Percentiles rank a stretch among this genome's conserved stretches.
Conservation (phyloP, 2,797 vertebrate genomes). For the Semaprochilodus insignis region DNA sequence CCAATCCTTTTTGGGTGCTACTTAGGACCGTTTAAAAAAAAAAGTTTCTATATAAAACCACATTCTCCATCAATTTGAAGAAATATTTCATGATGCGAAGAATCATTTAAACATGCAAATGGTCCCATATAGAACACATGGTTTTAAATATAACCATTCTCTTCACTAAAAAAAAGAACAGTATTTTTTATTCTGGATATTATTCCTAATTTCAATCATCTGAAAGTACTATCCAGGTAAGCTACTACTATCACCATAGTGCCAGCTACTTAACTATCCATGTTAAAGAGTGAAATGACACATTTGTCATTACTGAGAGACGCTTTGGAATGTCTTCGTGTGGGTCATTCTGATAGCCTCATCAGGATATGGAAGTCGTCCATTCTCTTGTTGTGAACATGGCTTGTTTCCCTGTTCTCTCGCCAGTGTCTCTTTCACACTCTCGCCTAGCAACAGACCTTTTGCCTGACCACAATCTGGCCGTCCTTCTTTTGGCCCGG, state of each 20-base stretch:
- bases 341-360: conserved; percentile 21
- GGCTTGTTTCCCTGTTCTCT: conserved; percentile 25
- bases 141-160: too few relatives aligned
- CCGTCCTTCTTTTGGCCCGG: conserved; percentile 29
- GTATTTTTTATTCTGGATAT: background rate
- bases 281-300: background rate
- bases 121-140: too few relatives aligned
- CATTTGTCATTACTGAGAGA: background rate
- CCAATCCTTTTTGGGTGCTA: too few relatives aligned
- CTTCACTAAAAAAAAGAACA: too few relatives aligned
- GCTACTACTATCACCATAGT: background rate
- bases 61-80: too few relatives aligned
- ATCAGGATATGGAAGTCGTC: conserved; percentile 28
- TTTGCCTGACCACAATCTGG: conserved; percentile 33
- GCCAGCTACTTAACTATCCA: background rate
- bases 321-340: background rate
- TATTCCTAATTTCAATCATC: background rate
- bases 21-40: too few relatives aligned
- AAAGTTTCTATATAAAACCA: too few relatives aligned
- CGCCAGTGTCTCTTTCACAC: conserved; percentile 49
- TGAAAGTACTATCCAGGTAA: too few relatives aligned
- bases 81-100: too few relatives aligned
- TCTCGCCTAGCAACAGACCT: conserved; percentile 30
- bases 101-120: too few relatives aligned
- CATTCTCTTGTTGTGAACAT: conserved; percentile 29